Conservation (phyloP, 1,140 invertebrate species). For the Asbolus verrucosus region DNA sequence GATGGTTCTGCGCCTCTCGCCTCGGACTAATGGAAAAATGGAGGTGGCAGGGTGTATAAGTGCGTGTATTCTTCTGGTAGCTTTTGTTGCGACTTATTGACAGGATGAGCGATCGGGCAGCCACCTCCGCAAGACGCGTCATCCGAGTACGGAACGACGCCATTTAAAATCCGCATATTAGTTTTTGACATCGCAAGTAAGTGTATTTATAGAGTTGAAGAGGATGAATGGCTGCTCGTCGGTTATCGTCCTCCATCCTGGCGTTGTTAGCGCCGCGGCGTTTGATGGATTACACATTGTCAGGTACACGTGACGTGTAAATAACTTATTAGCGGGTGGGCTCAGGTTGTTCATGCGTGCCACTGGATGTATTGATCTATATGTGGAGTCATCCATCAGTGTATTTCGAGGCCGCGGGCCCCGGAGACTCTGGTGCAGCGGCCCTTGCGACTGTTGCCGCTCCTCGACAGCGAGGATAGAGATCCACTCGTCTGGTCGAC, state of each 20-base stretch:
- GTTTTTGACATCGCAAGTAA: slow-evolving; percentile 17
- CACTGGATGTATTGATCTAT: slow-evolving; percentile 61
- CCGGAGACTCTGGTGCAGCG: slow-evolving; percentile 50
- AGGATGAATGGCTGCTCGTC: slow-evolving; percentile 29
- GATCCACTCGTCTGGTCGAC: slow-evolving; percentile 49
- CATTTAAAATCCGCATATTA: slow-evolving; percentile 12
- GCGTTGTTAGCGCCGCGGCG: slow-evolving; percentile 37
- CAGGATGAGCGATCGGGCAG: slow-evolving; percentile 29
- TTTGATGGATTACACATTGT: slow-evolving; percentile 46
- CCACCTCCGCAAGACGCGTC: background rate
- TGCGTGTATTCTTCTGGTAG: no score
- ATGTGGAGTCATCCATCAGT: slow-evolving; percentile 63
- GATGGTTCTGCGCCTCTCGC: no score
- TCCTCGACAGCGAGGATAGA: slow-evolving; percentile 6
- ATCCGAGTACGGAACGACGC: background rate
- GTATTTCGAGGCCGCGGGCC: slow-evolving; percentile 55
- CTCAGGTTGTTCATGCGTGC: slow-evolving; percentile 59
- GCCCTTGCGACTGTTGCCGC: slow-evolving; percentile 47
- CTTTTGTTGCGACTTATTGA: slow-evolving; percentile 11
- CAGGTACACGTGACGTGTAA: slow-evolving; percentile 49
- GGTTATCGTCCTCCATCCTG: slow-evolving; percentile 23
- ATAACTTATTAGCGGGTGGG: slow-evolving; percentile 52
- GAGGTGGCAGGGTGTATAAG: no score
- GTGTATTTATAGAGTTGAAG: slow-evolving; percentile 24
- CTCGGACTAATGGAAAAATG: no score